Base-by-base conservation (phyloP, 2,797 vertebrate genomes). In the Thamnophis elegans region DNA sequence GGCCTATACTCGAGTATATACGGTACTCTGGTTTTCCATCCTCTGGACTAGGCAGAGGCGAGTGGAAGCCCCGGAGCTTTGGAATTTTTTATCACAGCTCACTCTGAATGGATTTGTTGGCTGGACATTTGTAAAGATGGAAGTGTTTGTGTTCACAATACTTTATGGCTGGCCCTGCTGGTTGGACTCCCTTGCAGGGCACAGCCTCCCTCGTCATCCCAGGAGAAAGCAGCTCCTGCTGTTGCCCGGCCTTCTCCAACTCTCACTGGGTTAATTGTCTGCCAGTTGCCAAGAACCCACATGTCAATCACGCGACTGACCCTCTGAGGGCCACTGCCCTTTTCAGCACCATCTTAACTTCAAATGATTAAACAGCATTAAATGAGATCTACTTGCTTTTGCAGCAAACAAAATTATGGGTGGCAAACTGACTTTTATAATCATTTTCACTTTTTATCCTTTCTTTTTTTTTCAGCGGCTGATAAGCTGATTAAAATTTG, bases 401-500 rank as follows among this genome's bases (percentile, higher is more conserved):
- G 7, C 26, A n/a, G 47, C 22, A 32, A n/a, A 18, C 42, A 13
- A 42, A 65, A n/a, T 58, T 18, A 28, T 53, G 53, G 9, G 90
- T 56, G 68, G 59, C 0, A 47, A 54, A 93, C 58, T 90, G 2
- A 88, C 0, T 47, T 0, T 8, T 93, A 87, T 92, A 2, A 25
- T 92, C 89, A 89, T 93, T 88, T 93, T 26, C 94, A 42, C 92
- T 91, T 42, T 47, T 7, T 96, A 60, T 7, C 47, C 47, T 87
- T 32, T 96, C 90, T 92, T 59, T 32, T 91, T 91, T 59, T 42
- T 95, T 55, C 96, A 99, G 99, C 99, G 96, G 99, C 99, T 94
- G 99, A 99, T 96, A 99, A 99, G 96, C 98, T 99, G 95, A 99
- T 99, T 95, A 99, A 99, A 97, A 99, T 99, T 93, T 99, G 99